A percentile compares a stretch with the other conserved stretches of the same genome.
Conservation (phyloP, 2,797 vertebrate genomes). For the Acanthornis magna region DNA sequence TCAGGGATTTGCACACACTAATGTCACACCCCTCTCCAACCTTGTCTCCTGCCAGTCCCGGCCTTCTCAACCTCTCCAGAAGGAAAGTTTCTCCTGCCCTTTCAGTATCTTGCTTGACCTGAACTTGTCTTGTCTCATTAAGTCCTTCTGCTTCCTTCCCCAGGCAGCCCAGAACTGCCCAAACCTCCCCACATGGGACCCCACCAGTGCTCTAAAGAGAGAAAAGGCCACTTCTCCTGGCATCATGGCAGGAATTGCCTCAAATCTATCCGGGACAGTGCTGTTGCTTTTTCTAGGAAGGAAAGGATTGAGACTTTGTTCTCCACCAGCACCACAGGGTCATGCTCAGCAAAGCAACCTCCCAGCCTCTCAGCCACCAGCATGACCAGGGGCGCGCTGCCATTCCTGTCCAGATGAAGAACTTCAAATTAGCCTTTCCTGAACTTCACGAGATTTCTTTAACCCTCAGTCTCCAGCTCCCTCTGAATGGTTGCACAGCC, state of each 20-base stretch:
- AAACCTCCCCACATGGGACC: neutral
- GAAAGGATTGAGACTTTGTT: neutral
- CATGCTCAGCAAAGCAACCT: neutral
- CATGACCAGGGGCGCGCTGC: no score
- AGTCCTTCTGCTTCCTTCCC: neutral
- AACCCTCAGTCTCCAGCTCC: neutral
- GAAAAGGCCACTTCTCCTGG: neutral
- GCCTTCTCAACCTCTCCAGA: no score
- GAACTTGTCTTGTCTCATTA: neutral
- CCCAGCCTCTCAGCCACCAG: no score
- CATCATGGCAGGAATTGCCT: neutral
- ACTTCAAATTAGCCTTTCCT: fast-evolving
- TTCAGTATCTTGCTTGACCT: fast-evolving
- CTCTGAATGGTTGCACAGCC: neutral
- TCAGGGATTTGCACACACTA: neutral
- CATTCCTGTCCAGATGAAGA: neutral
- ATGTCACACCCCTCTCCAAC: neutral
- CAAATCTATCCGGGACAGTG: neutral
- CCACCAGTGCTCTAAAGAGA: neutral
- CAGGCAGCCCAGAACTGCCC: neutral
- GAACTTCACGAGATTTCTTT: neutral
- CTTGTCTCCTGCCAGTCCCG: neutral
- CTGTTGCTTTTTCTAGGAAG: neutral
- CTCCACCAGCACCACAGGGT: neutral
- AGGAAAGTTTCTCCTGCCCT: neutral